These are phyloP conservation scores for Tapirus indicus DNA, from an alignment of 2,797 vertebrate species.

Conservation along the genomic window DNA sequence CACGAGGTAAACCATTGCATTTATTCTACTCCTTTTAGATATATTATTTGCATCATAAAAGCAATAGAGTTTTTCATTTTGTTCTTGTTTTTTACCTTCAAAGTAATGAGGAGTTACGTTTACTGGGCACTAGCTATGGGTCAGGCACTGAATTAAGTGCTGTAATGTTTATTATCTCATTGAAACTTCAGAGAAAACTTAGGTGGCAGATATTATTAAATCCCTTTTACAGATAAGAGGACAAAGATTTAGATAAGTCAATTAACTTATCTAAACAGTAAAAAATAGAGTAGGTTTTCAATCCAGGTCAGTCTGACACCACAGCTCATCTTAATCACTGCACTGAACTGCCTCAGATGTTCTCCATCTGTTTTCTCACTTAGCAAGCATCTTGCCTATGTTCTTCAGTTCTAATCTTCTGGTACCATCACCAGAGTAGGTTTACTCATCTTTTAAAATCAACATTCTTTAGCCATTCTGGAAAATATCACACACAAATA, in stretches of 20 bases:
- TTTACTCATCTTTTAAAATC: constrained; percentile 20
- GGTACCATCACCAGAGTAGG: not conserved
- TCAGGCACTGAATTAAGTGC: not conserved
- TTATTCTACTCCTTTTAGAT: not conserved
- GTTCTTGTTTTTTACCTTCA: not conserved
- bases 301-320: not conserved
- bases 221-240: not conserved
- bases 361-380: not conserved
- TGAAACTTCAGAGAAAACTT: constrained; percentile 37
- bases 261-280: not conserved
- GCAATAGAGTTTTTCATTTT: not conserved
- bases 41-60: not conserved
- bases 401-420: not conserved
- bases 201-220: not conserved
- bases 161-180: not conserved
- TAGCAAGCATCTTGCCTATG: not conserved
- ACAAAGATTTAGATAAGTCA: constrained; percentile 11
- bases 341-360: not conserved
- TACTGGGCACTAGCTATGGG: not conserved
- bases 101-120: not conserved
- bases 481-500: constrained; percentile 46
- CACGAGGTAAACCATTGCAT: not conserved
- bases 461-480: constrained; percentile 12
- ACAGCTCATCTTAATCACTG: not conserved
- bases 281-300: not conserved